A percentile compares a stretch with the other conserved stretches of the same genome.
Evolutionary conservation across 2,113 vertebrate species (phyloP).

Genomic region (Dicentrarchus labrax): DNA sequence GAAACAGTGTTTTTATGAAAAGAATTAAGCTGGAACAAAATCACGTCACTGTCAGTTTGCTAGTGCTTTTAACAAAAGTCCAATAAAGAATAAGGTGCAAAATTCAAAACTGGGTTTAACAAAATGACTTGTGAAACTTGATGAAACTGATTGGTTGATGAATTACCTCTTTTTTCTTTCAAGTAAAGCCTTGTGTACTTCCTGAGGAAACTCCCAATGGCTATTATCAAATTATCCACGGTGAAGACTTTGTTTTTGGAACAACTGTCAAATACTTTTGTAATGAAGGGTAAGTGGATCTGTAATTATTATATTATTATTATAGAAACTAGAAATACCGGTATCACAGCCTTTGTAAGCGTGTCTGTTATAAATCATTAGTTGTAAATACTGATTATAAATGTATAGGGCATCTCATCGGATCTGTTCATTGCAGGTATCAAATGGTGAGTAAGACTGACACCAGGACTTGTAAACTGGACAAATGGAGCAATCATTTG

Average conservation of each 20-base stretch:
- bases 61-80: background rate
- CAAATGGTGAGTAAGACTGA: constrained; percentile 47
- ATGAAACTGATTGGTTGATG: background rate
- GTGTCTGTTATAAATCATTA: background rate
- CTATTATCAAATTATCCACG: constrained; percentile 20
- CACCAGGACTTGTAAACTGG: constrained; percentile 48
- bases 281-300: constrained; percentile 61
- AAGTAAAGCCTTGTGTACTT: constrained; percentile 67
- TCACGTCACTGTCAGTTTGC: background rate
- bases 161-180: background rate
- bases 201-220: constrained; percentile 58
- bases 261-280: constrained; percentile 64
- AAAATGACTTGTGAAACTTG: background rate
- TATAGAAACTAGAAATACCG: background rate
- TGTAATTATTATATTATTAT: background rate
- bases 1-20: background rate
- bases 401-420: no score
- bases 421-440: constrained; percentile 52
- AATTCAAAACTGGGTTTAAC: background rate
- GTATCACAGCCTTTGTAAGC: background rate
- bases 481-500: constrained; percentile 52
- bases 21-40: background rate
- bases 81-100: background rate
- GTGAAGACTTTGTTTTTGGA: constrained; percentile 64
- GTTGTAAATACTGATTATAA: background rate